Percentiles rank a stretch among this genome's conserved stretches.
Conservation (phyloP, 2,888 invertebrate species). For the Eristalinus sepulchralis region DNA sequence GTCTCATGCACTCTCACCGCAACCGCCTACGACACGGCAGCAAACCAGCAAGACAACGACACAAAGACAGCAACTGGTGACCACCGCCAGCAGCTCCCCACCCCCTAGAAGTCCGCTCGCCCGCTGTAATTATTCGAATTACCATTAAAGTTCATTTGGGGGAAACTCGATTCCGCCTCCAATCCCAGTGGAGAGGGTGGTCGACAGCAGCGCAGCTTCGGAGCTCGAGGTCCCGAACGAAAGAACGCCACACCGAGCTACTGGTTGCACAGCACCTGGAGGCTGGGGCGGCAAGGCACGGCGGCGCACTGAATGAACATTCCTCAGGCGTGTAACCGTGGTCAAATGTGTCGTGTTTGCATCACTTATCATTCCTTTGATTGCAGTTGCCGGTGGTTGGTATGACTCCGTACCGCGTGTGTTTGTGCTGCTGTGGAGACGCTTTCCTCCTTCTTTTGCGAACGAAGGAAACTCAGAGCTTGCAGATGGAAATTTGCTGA, state of each 20-base stretch:
- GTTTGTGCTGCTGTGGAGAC: conserved; percentile 13
- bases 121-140: conserved; percentile 69
- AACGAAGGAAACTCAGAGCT: conserved; percentile 39
- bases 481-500: conserved; percentile 65
- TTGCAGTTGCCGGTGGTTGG: conserved; percentile 47
- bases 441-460: conserved; percentile 33
- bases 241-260: conserved; percentile 66
- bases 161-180: conserved; percentile 55
- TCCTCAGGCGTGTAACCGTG: conserved; percentile 55
- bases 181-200: neutral
- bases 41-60: neutral
- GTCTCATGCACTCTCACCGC: conserved; percentile 33
- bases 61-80: conserved; percentile 36
- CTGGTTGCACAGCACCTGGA: conserved; percentile 31
- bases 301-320: conserved; percentile 67
- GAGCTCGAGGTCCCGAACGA: conserved; percentile 12
- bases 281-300: conserved; percentile 61
- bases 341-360: conserved; percentile 71
- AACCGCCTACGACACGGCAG: conserved; percentile 35
- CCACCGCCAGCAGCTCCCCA: conserved; percentile 22
- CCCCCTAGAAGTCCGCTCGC: conserved; percentile 27
- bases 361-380: conserved; percentile 71
- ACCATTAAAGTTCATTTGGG: conserved; percentile 70
- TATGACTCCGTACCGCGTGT: conserved; percentile 40
- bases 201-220: neutral